phyloP scores from a whole-genome alignment of 2,113 vertebrate species.

The Lutjanus erythropterus region DNA sequence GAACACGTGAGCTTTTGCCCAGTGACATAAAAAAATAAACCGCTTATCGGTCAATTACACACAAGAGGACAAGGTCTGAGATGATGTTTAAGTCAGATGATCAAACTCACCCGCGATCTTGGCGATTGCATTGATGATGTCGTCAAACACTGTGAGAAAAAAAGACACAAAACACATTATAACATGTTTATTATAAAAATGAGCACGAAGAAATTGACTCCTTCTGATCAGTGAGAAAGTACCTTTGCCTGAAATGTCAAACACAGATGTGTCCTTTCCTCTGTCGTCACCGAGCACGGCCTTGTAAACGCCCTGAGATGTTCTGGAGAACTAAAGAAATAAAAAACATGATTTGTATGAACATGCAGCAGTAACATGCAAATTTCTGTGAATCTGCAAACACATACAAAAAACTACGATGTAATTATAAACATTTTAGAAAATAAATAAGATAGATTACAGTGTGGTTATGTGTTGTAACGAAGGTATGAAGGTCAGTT shows the following conservation, averaged over 20 bases:
- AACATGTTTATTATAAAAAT: not conserved
- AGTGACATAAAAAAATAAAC: not conserved
- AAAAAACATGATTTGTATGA: not conserved
- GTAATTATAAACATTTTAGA: not conserved
- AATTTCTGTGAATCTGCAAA: not conserved
- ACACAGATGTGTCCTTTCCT: conserved; percentile 91
- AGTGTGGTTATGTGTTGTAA: not conserved
- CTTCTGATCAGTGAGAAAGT: not conserved
- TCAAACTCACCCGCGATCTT: conserved; percentile 88
- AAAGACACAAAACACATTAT: not conserved
- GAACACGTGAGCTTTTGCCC: too few relatives aligned
- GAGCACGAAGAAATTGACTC: not conserved
- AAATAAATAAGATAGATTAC: not conserved
- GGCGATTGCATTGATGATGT: conserved; percentile 92
- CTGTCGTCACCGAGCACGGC: conserved; percentile 91
- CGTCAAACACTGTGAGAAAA: conserved; percentile 89
- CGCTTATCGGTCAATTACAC: too few relatives aligned
- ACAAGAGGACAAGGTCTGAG: not conserved
- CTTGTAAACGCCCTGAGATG: conserved; percentile 94
- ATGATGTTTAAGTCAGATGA: not conserved
- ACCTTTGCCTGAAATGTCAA: conserved; percentile 94
- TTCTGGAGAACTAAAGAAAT: conserved; percentile 89
- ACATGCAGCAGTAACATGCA: not conserved
- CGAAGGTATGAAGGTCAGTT: too few relatives aligned
- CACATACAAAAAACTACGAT: not conserved